Evolutionary conservation across 2,797 vertebrate species (phyloP).

Genomic region (Serranus cabrilla): DNA sequence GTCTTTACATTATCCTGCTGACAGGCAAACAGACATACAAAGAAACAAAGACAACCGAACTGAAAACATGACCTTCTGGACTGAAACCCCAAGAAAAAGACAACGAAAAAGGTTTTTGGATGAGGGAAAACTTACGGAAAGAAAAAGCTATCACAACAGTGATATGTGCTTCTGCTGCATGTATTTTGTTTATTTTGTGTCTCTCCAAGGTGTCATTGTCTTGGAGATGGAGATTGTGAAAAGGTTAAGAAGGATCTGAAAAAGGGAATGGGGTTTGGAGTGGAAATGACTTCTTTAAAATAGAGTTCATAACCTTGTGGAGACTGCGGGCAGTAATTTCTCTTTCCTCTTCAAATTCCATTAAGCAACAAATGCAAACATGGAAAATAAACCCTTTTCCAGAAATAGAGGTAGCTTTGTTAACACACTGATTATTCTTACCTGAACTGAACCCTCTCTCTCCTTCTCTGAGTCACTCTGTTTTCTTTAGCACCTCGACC

Average conservation of each 20-base stretch:
- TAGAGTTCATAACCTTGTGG: conserved; percentile 42
- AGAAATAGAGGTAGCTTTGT: conserved; percentile 26
- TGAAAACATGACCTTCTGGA: background rate
- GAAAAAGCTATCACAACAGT: background rate
- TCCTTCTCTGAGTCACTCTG: conserved; percentile 31
- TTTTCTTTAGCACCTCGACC: conserved; percentile 48
- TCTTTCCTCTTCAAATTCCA: conserved; percentile 41
- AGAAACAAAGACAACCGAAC: no score
- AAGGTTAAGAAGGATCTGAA: conserved; percentile 29
- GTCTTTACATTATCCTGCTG: no score
- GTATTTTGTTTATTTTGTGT: conserved; percentile 14
- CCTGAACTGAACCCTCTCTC: conserved; percentile 31
- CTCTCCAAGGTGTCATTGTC: conserved; percentile 7
- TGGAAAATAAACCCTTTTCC: conserved; percentile 7
- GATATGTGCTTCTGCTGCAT: background rate
- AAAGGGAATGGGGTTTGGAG: conserved; percentile 22
- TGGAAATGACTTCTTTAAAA: conserved; percentile 17
- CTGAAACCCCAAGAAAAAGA: conserved; percentile 7
- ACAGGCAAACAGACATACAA: no score
- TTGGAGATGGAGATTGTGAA: conserved; percentile 4
- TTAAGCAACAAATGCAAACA: conserved; percentile 32
- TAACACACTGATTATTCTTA: conserved; percentile 30
- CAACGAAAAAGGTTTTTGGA: conserved; percentile 3
- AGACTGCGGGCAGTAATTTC: conserved; percentile 7
- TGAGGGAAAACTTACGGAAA: conserved; percentile 1